Evolutionary conservation across 2,888 invertebrate species (phyloP).

Genomic region (Ferdinandea cuprea): DNA sequence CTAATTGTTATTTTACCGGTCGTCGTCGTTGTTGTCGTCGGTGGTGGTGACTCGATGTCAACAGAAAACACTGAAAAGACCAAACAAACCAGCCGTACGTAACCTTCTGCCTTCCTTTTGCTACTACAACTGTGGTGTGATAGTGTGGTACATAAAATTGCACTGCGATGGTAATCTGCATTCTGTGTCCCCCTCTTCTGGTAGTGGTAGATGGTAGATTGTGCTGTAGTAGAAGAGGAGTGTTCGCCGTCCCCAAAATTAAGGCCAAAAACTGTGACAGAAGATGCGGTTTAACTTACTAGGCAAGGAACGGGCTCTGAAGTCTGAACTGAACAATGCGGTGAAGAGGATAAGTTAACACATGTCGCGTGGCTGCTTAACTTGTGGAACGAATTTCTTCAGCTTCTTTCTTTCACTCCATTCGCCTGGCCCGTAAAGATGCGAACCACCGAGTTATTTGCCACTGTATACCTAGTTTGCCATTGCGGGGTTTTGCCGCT

Average conservation of each 20-base stretch:
- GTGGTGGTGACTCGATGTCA: slow-evolving; percentile 37
- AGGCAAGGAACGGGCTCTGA: slow-evolving; percentile 10
- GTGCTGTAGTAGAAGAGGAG: neutral
- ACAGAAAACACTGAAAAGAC: neutral
- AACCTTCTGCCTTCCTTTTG: neutral
- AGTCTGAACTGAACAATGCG: slow-evolving; percentile 55
- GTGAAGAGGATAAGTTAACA: slow-evolving; percentile 61
- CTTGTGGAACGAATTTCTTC: slow-evolving; percentile 48
- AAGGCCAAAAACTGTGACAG: slow-evolving; percentile 44
- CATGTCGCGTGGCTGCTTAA: slow-evolving; percentile 72
- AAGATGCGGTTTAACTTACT: slow-evolving; percentile 44
- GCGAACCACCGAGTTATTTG: neutral
- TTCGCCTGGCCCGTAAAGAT: neutral
- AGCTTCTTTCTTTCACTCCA: neutral
- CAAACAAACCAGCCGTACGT: slow-evolving; percentile 14
- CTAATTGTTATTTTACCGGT: slow-evolving; percentile 60
- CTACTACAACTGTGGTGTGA: too few relatives aligned
- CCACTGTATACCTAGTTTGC: too few relatives aligned
- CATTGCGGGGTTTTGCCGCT: slow-evolving; percentile 2
- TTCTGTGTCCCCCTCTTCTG: too few relatives aligned
- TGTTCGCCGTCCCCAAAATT: slow-evolving; percentile 10
- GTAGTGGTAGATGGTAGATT: neutral
- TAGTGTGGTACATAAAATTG: slow-evolving; percentile 1
- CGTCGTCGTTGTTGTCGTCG: too few relatives aligned
- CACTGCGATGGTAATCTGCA: slow-evolving; percentile 26